These are phyloP conservation scores for Tetrao urogallus DNA, from an alignment of 2,113 vertebrate species.

Conservation along the genomic window DNA sequence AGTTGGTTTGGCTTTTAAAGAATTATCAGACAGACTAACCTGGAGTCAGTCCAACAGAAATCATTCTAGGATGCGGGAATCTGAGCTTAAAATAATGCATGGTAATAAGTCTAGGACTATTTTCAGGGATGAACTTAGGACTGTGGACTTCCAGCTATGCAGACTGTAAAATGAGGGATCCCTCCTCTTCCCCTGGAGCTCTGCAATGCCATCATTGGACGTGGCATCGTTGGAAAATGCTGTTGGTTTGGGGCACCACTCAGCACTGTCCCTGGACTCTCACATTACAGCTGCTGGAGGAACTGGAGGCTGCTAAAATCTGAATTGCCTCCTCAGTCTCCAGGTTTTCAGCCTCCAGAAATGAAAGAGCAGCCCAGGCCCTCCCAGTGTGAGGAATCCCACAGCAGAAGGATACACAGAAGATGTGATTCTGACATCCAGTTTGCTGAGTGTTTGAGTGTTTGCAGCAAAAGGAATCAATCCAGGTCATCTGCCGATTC, in stretches of 20 bases:
- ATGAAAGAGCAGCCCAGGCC: neutral
- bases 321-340: neutral
- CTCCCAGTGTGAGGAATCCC: neutral
- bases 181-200: neutral
- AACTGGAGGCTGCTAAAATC: neutral
- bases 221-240: neutral
- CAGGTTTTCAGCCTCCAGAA: neutral
- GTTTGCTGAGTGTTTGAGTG: neutral
- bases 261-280: neutral
- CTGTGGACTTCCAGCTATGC: neutral
- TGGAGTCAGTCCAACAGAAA: neutral
- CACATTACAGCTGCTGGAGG: neutral
- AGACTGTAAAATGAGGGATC: neutral
- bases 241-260: neutral
- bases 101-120: neutral
- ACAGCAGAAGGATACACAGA: neutral
- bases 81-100: neutral
- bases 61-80: neutral
- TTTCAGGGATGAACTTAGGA: neutral
- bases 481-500: neutral
- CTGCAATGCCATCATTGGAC: fast-evolving
- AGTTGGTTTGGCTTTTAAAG: neutral
- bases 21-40: neutral
- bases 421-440: neutral
- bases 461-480: neutral